phyloP scores from a whole-genome alignment of 2,797 vertebrate genomes.

The Leptatherina wallacei region DNA sequence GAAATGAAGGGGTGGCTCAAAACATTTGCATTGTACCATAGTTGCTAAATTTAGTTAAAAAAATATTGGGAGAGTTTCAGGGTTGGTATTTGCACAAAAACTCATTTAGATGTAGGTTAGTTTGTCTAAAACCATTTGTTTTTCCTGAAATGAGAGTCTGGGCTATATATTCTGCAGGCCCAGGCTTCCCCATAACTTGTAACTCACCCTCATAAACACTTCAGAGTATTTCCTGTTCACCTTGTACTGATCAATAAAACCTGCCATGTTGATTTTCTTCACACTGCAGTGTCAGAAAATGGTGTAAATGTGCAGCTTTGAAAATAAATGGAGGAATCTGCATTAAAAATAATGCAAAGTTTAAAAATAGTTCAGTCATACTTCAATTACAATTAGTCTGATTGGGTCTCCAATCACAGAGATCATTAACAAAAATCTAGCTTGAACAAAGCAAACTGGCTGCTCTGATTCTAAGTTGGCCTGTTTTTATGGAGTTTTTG shows the following conservation, averaged over 20 bases:
- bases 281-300: slow-evolving; percentile 34
- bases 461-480: slow-evolving; percentile 12
- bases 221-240: slow-evolving; percentile 82
- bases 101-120: background rate
- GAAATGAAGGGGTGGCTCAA: background rate
- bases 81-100: background rate
- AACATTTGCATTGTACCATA: background rate
- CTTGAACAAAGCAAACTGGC: slow-evolving; percentile 20
- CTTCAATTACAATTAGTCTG: background rate
- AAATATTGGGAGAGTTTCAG: background rate
- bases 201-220: slow-evolving; percentile 82
- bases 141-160: background rate
- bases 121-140: background rate
- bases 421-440: slow-evolving; percentile 27
- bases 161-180: slow-evolving; percentile 47
- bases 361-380: background rate
- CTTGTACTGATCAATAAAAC: slow-evolving; percentile 77
- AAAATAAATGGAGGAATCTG: background rate
- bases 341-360: background rate
- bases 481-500: slow-evolving; percentile 17
- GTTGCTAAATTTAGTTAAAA: background rate
- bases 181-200: slow-evolving; percentile 72
- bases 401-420: slow-evolving; percentile 10
- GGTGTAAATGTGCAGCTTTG: slow-evolving; percentile 9
- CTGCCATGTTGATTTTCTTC: slow-evolving; percentile 40